These are phyloP conservation scores for Guaruba guarouba DNA, from an alignment of 2,113 vertebrate genomes.

Conservation along the genomic window DNA sequence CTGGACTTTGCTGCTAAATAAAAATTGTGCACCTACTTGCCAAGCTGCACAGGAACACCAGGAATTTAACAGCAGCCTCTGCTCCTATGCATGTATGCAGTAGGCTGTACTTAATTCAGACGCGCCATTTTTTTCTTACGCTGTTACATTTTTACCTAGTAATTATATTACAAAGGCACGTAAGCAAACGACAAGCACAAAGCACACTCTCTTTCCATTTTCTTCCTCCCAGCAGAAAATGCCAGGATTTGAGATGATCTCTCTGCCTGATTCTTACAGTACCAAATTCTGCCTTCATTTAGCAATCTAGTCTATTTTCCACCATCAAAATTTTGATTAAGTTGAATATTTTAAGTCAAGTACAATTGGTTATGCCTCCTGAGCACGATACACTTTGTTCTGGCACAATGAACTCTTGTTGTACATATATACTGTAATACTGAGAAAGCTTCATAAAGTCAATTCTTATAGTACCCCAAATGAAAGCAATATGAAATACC, in stretches of 20 bases:
- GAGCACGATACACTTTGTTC: not conserved
- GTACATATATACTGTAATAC: not conserved
- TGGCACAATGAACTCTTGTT: not conserved
- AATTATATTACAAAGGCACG: conserved; percentile 29
- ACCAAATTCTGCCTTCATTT: not conserved
- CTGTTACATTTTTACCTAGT: conserved; percentile 28
- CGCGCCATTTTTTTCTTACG: not conserved
- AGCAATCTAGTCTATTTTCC: not conserved
- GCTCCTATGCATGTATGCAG: not conserved
- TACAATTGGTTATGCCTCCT: not conserved
- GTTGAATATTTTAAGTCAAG: not conserved
- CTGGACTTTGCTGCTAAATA: not conserved
- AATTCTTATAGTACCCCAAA: not conserved
- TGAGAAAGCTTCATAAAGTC: not conserved
- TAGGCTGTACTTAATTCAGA: not conserved
- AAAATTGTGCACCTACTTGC: not conserved
- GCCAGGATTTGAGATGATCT: not conserved
- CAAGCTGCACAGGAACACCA: not conserved
- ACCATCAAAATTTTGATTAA: not conserved
- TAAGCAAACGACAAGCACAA: conserved; percentile 47
- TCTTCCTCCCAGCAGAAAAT: not conserved
- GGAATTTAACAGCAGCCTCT: not conserved
- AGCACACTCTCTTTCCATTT: not conserved
- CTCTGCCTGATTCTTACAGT: not conserved
- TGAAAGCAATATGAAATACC: not conserved